phyloP scores from a whole-genome alignment of 2,113 vertebrate species.

The Onychostoma macrolepis region DNA sequence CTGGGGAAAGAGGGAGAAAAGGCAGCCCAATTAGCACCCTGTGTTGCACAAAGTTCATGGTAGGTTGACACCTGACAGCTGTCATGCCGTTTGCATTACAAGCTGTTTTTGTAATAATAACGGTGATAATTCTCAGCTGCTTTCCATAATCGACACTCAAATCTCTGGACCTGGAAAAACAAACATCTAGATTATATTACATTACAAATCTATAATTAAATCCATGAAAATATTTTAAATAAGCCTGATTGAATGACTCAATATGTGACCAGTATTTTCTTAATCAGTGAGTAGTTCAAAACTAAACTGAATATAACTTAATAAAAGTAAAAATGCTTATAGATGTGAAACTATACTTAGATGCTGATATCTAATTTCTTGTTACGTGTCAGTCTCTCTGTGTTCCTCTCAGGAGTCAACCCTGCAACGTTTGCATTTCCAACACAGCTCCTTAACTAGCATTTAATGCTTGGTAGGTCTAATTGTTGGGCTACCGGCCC shows the following conservation, averaged over 20 bases:
- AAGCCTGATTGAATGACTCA: not conserved
- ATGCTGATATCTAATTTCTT: not conserved
- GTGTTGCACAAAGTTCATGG: not conserved
- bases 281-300: not conserved
- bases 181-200: not conserved
- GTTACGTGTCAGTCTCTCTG: not conserved
- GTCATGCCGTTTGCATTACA: conserved; percentile 9
- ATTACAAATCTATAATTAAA: not conserved
- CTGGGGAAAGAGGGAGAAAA: not conserved
- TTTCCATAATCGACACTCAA: not conserved
- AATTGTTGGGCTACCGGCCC: conserved; percentile 7
- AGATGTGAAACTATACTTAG: not conserved
- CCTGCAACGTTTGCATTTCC: not conserved
- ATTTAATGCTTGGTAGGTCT: not conserved
- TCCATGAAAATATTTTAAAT: not conserved
- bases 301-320: not conserved
- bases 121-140: not conserved
- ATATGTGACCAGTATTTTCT: not conserved
- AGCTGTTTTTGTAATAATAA: conserved; percentile 5
- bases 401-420: not conserved
- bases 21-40: not conserved
- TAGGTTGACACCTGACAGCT: conserved; percentile 1
- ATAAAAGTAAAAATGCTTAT: not conserved
- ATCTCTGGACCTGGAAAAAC: not conserved
- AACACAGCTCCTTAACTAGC: not conserved